Evolutionary conservation across 2,797 vertebrate species (phyloP), one percentile per base, ranked within the genome.

Genomic region (Lepus oiostolus): DNA sequence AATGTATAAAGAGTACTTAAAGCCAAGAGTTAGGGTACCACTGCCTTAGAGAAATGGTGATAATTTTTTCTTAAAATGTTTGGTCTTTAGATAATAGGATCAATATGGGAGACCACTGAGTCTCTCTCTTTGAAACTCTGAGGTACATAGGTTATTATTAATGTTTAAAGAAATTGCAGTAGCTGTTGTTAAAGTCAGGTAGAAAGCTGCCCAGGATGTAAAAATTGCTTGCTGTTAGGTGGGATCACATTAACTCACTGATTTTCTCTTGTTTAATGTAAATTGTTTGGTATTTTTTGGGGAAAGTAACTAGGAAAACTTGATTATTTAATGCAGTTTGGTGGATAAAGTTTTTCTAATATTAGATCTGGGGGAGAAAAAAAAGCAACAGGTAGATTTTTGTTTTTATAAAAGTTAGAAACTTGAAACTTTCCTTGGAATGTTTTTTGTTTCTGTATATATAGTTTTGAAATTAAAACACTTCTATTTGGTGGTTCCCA

Each of bases 401-500:
- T 63, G 58, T 21, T 88, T 52, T 90, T 93, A 79, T 14, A 88
- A 60, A 86, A 89, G 11, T 88, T 90, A 79, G 62, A 91, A 80
- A 93, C 7, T 75, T 47, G 22, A 77, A 12, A 11, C 32, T 68
- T 85, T 94, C 91, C 47, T 72, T 95, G 17, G 42, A 82, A n/a
- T 90, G 9, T 77, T 94, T 90, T 93, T 92, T 93, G 50, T 90
- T 86, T 93, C 35, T 92, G 6, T 81, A 32, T 19, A 52, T 13
- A 28, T 91, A 75, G 35, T 95, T 87, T 96, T 83, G 70, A 93
- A 95, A 35, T 92, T 63, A 90, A 38, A 94, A 38, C n/a, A 76
- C 52, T 52, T 90, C 28, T 70, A 0, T 35, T 85, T 13, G 30
- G 60, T 70, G 14, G 11, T 90, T 87, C 28, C 4, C 24, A 76